Base-by-base conservation (phyloP, 2,113 vertebrate species). In the Holacanthus passer region DNA sequence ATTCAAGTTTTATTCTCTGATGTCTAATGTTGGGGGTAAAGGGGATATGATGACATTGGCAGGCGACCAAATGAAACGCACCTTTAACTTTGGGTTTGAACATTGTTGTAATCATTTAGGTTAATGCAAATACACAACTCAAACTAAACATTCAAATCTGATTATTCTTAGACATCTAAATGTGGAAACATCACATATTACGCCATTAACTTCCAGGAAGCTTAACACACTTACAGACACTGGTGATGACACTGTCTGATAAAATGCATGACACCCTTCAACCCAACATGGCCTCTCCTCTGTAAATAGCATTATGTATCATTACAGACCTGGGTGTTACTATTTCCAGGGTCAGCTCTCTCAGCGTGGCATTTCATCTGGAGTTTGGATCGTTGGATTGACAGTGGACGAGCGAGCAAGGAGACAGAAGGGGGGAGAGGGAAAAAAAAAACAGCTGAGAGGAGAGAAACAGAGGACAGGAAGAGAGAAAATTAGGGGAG, bases 401-500 rank as follows among this genome's bases (percentile, higher is more conserved):
- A 47, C 45, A 29, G 77, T 56, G 52, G 77, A 71, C 11, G 10
- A 63, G 77, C 67, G 70, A 85, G 75, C 7, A 24, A 48, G 72
- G 72, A 81, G 86, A 60, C 62, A 47, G 58, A 45, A 35, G 73
- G 39, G 56, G 39, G 73, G n/a, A 12, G 60, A 60, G 63, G 56
- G 52, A 77, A 62, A 79, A 82, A 56, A 77, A 62, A 79, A 82
- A 69, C 81, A 85, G 83, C 82, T 83, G 84, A 81, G 76, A 63
- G 69, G 47, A 74, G 73, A 85, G 84, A 77, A 86, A 69, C 56
- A 53, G 86, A 75, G 76, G 75, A 85, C 74, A 79, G 83, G 77
- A 85, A 90, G 91, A 80, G 82, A 79, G 78, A 91, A 86, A 91
- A 91, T 81, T 80, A 82, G 92, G 85, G 92, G 91, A 95, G 93